Evolutionary conservation across 2,113 vertebrate genomes (phyloP).

Genomic region (Manacus vitellinus): DNA sequence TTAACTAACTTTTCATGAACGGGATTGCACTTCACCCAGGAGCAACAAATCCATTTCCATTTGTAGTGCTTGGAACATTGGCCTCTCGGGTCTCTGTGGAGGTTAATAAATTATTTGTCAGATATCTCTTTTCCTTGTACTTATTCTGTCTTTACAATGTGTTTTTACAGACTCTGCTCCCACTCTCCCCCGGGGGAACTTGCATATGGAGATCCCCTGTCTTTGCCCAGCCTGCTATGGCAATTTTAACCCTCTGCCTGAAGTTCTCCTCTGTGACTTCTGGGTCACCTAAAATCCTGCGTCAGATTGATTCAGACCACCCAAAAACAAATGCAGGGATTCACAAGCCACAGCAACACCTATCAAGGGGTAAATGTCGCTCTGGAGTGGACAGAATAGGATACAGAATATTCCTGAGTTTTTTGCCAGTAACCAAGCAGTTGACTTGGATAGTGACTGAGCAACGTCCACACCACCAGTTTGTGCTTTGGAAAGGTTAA

Average conservation of each 20-base stretch:
- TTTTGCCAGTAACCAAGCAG: neutral
- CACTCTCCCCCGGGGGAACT: neutral
- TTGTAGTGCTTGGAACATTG: neutral
- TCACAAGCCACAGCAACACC: neutral
- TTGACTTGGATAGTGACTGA: neutral
- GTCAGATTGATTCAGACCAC: neutral
- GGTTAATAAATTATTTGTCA: slow-evolving; percentile 33
- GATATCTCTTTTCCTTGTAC: neutral
- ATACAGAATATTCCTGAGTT: neutral
- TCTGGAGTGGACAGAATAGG: neutral
- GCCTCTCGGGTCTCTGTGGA: neutral
- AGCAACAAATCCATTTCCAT: neutral
- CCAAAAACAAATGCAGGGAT: neutral
- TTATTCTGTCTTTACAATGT: neutral
- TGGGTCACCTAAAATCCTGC: neutral
- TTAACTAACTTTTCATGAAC: neutral
- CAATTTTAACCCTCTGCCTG: neutral
- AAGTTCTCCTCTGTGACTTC: neutral
- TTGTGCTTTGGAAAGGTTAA: neutral
- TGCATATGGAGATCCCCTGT: neutral
- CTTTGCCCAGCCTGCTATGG: neutral
- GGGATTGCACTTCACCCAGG: neutral
- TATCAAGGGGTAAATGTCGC: neutral
- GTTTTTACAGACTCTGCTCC: neutral
- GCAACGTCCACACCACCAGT: fast-evolving